phyloP scores from a whole-genome alignment of 2,113 vertebrate genomes.

The Salvator merianae region DNA sequence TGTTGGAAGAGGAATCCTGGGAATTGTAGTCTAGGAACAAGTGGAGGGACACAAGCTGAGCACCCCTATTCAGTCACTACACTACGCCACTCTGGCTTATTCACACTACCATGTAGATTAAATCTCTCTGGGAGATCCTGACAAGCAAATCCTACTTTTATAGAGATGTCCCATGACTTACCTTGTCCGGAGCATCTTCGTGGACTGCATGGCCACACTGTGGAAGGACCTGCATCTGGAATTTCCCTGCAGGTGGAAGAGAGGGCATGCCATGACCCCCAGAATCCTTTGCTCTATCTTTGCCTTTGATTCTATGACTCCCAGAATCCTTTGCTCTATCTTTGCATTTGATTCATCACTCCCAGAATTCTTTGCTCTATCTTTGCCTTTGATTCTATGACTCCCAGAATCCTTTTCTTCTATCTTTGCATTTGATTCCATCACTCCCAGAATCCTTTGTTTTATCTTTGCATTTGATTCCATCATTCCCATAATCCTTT shows the following conservation, averaged over 20 bases:
- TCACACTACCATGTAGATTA: background rate
- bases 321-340: background rate
- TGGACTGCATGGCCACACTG: slow-evolving; percentile 99
- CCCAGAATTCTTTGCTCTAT: background rate
- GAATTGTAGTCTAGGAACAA: no score
- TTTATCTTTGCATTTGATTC: background rate
- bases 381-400: background rate
- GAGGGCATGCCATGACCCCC: background rate
- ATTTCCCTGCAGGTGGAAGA: slow-evolving; percentile 84
- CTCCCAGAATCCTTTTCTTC: background rate
- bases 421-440: background rate
- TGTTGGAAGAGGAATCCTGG: no score
- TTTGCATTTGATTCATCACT: background rate
- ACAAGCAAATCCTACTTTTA: background rate
- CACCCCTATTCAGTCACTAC: no score
- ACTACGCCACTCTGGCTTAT: no score
- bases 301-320: background rate
- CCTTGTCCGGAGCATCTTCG: slow-evolving; percentile 97
- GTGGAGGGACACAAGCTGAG: no score
- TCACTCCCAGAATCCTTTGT: background rate
- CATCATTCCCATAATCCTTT: background rate
- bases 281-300: background rate
- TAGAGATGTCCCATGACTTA: slow-evolving; percentile 42
- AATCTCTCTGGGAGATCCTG: no score
- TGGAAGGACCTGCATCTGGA: slow-evolving; percentile 98